Evolutionary conservation across 2,113 vertebrate species (phyloP).

Genomic region (Ovis aries): ARS-UI_Ramb_v3.0 NC_056056.1:204348501-204349000

Average conservation of each 20-base stretch:
- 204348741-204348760: background rate
- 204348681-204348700: rapidly evolving
- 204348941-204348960: background rate
- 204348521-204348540: too few relatives aligned
- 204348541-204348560: background rate
- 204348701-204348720: background rate
- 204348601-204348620: background rate
- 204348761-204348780: background rate
- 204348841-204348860: background rate
- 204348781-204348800: background rate
- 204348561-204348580: background rate
- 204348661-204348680: background rate
- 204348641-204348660: background rate
- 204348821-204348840: background rate
- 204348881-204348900: background rate
- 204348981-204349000: background rate
- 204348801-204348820: background rate
- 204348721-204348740: background rate
- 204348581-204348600: background rate
- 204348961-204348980: background rate
- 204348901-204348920: background rate
- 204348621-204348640: background rate
- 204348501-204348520: too few relatives aligned
- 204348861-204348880: background rate
- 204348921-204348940: background rate